A percentile compares a stretch with the other conserved stretches of the same genome.
Evolutionary conservation across 2,888 invertebrate genomes (phyloP).

Genomic region (Phortica magna): DNA sequence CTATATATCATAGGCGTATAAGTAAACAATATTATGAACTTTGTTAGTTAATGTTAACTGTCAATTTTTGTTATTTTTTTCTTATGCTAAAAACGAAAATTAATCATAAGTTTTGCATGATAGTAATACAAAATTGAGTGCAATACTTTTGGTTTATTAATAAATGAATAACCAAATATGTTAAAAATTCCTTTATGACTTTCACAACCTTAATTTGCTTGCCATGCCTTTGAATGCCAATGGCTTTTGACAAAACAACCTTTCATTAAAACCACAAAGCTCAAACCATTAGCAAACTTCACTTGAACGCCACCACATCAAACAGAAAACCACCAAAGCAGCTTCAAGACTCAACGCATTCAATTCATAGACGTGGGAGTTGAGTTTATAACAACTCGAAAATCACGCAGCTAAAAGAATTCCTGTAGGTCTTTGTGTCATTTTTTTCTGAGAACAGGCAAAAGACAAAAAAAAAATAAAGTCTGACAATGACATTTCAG

Average conservation of each 20-base stretch:
- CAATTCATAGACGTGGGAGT: slow-evolving; percentile 15
- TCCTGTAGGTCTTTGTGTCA: slow-evolving; percentile 18
- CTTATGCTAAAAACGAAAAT: too few species aligned
- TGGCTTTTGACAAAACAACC: neutral
- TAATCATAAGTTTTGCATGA: too few species aligned
- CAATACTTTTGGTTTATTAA: too few species aligned
- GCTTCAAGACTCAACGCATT: neutral
- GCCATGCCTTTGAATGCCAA: too few species aligned
- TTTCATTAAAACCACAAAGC: neutral
- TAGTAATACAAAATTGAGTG: too few species aligned
- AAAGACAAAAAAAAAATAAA: neutral
- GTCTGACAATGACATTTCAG: slow-evolving; percentile 20
- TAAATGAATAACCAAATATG: too few species aligned
- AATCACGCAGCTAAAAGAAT: neutral
- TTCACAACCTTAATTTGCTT: too few species aligned
- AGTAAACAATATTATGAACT: too few species aligned
- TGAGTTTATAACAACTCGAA: neutral
- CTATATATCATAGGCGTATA: too few species aligned
- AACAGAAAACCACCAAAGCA: slow-evolving; percentile 13
- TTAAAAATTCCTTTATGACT: too few species aligned
- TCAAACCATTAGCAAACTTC: neutral
- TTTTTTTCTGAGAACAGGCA: neutral
- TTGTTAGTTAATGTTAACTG: too few species aligned
- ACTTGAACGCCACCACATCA: slow-evolving; percentile 1
- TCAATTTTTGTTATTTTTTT: too few species aligned